Base-by-base conservation (phyloP, 2,797 vertebrate genomes). In the Acanthis flammea region DNA sequence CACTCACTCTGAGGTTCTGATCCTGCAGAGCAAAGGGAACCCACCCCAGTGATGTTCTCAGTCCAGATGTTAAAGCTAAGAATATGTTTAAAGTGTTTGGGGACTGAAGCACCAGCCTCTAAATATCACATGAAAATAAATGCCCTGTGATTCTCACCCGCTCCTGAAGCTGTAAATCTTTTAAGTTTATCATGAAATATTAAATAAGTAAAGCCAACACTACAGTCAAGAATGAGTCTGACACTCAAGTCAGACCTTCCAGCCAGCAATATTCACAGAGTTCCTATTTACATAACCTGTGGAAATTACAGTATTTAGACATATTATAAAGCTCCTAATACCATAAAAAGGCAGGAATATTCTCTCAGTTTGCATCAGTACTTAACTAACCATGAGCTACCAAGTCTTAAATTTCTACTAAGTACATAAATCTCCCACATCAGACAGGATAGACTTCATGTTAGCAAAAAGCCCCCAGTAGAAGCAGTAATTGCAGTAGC, bases 101-200 rank as follows among this genome's bases (percentile, higher is more conserved):
- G 27, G 60, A 53, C 51, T 61, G 73, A 55, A 88, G 79, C 55
- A 83, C 71, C 86, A 91, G 41, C 45, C 65, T 85, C 73, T 94
- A 96, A 95, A 97, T 95, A 96, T 86, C 95, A 67, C 94, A 94
- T 88, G 88, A 88, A 96, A 96, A 94, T 86, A 95, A 95, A 96
- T 57, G 91, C 95, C 54, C 82, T 51, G n/a, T 73, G 91, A 95
- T 86, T 93, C 96, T 94, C 95, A 88, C 79, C 54, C 83, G 94
- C 77, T 96, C 93, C 96, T 94, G 87, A 94, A 89, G 80, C 94
- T 96, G 95, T 97, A 97, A 96, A 94, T 95, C 90, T 93, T 96
- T 96, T 83, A 77, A 97, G 96, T 96, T 97, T 95, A 84, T 77
- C 12, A 63, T 89, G 88, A 96, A 96, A 96, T 94, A 94, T 95